Conservation (phyloP, 2,888 invertebrate genomes). For the Eumacrocentrus americanus region DNA sequence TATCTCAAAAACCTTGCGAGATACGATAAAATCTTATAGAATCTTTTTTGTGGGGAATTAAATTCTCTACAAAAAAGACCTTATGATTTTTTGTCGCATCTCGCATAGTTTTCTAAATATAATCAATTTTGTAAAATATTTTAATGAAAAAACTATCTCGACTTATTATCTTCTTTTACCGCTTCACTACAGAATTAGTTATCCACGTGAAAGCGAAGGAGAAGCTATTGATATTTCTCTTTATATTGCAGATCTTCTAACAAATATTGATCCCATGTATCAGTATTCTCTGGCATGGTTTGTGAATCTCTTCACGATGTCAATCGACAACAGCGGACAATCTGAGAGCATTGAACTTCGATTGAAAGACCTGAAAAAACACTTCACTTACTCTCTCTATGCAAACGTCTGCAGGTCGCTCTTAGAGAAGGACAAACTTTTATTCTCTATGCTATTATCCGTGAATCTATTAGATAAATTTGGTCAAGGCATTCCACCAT, state of each 20-base stretch:
- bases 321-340: conserved; percentile 86
- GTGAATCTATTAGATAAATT: conserved; percentile 72
- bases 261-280: conserved; percentile 96
- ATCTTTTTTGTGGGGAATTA: too few relatives aligned
- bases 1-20: too few relatives aligned
- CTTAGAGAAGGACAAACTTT: conserved; percentile 93
- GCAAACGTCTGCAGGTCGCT: conserved; percentile 91
- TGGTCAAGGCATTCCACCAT: conserved; percentile 65
- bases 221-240: not conserved
- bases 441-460: conserved; percentile 81
- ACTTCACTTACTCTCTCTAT: conserved; percentile 89
- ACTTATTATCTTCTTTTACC: too few relatives aligned
- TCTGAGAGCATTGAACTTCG: conserved; percentile 81
- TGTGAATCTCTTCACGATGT: conserved; percentile 82
- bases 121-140: too few relatives aligned
- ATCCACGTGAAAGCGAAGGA: not conserved
- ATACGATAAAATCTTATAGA: too few relatives aligned
- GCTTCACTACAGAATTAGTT: too few relatives aligned
- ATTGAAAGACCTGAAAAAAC: conserved; percentile 74
- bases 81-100: too few relatives aligned
- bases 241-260: conserved; percentile 72
- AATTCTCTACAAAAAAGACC: too few relatives aligned
- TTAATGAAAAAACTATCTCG: too few relatives aligned
- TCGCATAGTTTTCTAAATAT: too few relatives aligned
- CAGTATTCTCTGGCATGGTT: conserved; percentile 96